phyloP scores from a whole-genome alignment of 2,888 invertebrate species.

The Pandemis cinnamomeana region DNA sequence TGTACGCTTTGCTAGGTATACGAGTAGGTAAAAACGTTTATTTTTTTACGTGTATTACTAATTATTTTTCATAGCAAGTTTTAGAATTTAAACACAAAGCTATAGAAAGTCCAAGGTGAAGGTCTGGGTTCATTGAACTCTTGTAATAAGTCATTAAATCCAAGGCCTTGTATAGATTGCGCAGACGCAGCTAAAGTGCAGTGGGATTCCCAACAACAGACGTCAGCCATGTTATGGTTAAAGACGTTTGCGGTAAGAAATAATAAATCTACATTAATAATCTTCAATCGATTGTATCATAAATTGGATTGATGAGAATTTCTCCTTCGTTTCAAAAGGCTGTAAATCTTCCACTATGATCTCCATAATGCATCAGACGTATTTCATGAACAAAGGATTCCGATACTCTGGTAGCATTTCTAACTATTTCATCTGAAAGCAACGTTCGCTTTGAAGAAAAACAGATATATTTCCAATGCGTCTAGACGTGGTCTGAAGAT shows the following conservation, averaged over 20 bases:
- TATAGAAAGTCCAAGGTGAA: background rate
- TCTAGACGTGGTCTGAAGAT: slow-evolving; percentile 22
- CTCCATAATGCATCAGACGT: background rate
- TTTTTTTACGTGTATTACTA: background rate
- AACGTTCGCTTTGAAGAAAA: slow-evolving; percentile 16
- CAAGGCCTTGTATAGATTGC: background rate
- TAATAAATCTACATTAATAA: too few relatives aligned
- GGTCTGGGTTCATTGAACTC: background rate
- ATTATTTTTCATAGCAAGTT: too few relatives aligned
- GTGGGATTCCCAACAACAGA: background rate
- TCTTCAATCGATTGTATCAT: background rate
- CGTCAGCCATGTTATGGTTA: too few relatives aligned
- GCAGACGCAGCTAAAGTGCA: background rate
- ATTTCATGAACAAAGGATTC: slow-evolving; percentile 5
- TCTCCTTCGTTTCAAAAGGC: background rate
- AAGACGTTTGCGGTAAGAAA: too few relatives aligned
- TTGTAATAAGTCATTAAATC: background rate
- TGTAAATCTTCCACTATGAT: slow-evolving; percentile 5
- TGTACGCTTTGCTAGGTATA: too few relatives aligned
- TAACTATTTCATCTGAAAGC: background rate
- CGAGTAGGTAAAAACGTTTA: background rate
- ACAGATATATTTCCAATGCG: slow-evolving; percentile 15
- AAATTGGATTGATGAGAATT: background rate
- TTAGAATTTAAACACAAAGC: background rate
- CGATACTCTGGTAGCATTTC: slow-evolving; percentile 3